Percentiles rank a stretch among this genome's conserved stretches.
Evolutionary conservation across 2,113 vertebrate genomes (phyloP).

Genomic region (Eonycteris spelaea): DNA sequence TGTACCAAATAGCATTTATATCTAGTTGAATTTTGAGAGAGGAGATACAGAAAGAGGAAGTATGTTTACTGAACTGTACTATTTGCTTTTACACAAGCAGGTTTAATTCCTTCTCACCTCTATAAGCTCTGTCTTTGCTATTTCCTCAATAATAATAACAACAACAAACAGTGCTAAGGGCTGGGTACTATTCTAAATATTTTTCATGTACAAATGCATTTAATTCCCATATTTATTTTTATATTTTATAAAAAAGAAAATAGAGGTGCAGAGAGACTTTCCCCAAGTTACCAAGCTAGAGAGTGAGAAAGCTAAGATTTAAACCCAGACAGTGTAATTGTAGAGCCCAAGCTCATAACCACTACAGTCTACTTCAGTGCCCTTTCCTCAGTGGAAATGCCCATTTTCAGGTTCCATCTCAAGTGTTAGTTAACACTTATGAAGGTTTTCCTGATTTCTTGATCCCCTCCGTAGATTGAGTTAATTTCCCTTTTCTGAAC

Average conservation of each 20-base stretch:
- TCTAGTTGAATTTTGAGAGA: background rate
- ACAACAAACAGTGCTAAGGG: background rate
- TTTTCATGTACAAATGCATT: background rate
- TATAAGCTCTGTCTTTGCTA: background rate
- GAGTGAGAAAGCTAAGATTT: background rate
- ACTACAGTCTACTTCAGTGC: background rate
- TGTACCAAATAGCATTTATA: background rate
- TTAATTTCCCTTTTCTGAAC: background rate
- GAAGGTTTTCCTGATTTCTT: background rate
- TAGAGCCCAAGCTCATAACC: background rate
- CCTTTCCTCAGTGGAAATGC: background rate
- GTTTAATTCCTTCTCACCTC: background rate
- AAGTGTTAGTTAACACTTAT: background rate
- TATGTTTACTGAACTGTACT: background rate
- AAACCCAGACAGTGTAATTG: background rate
- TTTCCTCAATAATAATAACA: constrained; percentile 17
- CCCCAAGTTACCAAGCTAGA: background rate
- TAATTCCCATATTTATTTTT: background rate
- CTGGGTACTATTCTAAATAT: background rate
- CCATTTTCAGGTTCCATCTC: background rate
- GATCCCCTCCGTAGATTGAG: background rate
- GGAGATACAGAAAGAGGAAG: background rate
- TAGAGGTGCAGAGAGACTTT: background rate
- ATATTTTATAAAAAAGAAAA: background rate
- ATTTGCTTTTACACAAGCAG: background rate